Base-by-base conservation (phyloP, 2,113 vertebrate species). In the Notothenia rossii region DNA sequence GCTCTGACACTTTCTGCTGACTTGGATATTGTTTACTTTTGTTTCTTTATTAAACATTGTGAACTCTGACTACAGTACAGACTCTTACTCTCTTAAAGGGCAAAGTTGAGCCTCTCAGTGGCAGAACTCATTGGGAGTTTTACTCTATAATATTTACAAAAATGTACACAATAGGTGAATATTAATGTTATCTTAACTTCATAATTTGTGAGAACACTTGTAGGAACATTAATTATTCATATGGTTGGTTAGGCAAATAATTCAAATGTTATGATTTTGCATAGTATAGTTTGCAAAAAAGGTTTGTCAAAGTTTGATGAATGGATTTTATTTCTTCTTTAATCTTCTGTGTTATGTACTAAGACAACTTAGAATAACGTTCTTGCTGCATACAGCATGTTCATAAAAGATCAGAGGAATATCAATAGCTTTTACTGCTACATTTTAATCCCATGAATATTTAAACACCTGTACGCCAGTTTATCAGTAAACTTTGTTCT, bases 401-500 rank as follows among this genome's bases (percentile, higher is more conserved):
- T 40, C n/a, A 40, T 36, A 50, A 62, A 12, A 13, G n/a, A 68
- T 33, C 50, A 49, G 43, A 67, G 5, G 36, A 69, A 49, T 62
- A 62, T n/a, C 3, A 2, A 64, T n/a, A 49, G 33, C 20, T 58
- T 53, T 68, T 29, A 51, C 60, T 64, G 25, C 3, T 49, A 40
- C 36, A 59, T 80, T 77, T 68, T 46, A 71, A 66, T 72, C 2
- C 4, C 55, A 48, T 62, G 40, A 14, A 51, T 22, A 46, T 68
- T 51, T 29, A 60, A n/a, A 68, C 4, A 50, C 36, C 36, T 40
- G 25, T 14, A 10, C 46, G 12, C 10, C 46, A 69, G 3, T 58
- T 72, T 5, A 33, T 56, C 15, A 43, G 12, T 62, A 25, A 46
- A 81, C 17, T 2, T 64, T 17, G 22, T 6, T 65, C 9, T 15